Conservation (phyloP, 2,113 vertebrate species). For the Struthio camelus region DNA sequence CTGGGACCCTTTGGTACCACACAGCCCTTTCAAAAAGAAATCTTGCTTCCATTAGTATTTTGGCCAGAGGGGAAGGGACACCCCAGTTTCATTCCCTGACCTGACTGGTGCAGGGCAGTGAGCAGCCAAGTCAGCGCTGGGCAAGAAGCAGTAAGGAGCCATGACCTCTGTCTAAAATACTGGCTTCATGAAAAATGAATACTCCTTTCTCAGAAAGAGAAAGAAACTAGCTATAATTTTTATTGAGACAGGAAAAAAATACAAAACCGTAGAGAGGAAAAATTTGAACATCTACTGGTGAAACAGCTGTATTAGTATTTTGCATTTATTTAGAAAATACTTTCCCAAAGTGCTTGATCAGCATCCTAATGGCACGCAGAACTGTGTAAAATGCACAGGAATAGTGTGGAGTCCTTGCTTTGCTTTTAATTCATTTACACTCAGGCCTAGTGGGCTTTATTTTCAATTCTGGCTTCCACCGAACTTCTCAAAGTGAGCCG, state of each 20-base stretch:
- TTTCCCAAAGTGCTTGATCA: not conserved
- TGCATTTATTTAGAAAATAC: not conserved
- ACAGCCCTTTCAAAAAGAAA: no score
- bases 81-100: no score
- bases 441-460: not conserved
- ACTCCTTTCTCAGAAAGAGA: not conserved
- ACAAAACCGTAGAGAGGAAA: not conserved
- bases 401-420: not conserved
- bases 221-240: not conserved
- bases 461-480: not conserved
- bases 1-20: not conserved
- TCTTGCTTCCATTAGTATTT: not conserved
- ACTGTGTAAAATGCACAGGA: not conserved
- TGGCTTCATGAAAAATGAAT: not conserved
- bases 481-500: not conserved
- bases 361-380: not conserved
- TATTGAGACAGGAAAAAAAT: not conserved
- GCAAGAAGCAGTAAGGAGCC: not conserved
- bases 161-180: not conserved
- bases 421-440: not conserved
- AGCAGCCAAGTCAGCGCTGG: not conserved
- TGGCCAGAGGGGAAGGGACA: not conserved
- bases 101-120: not conserved
- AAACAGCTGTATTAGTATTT: not conserved
- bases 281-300: not conserved